phyloP scores from a whole-genome alignment of 2,113 vertebrate species.

The Malurus melanocephalus region DNA sequence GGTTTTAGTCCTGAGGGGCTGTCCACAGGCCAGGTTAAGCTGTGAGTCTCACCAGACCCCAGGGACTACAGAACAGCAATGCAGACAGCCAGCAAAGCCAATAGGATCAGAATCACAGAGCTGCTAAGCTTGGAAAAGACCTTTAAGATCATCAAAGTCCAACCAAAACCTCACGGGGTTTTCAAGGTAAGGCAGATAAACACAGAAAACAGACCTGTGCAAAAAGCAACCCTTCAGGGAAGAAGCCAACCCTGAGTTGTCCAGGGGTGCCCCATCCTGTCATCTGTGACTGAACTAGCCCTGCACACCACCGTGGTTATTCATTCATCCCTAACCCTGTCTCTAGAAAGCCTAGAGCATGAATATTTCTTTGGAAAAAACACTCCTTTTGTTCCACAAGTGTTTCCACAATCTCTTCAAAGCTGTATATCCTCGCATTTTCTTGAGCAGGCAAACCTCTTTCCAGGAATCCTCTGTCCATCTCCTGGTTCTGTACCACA shows the following conservation, averaged over 20 bases:
- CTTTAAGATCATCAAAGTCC: neutral
- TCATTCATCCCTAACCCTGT: neutral
- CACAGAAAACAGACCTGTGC: neutral
- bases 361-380: neutral
- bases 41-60: neutral
- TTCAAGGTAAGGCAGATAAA: neutral
- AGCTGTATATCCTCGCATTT: neutral
- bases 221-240: neutral
- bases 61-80: accelerated
- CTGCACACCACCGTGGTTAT: neutral
- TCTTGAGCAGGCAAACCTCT: neutral
- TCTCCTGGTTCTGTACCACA: neutral
- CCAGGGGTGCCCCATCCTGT: too few relatives aligned
- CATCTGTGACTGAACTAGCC: neutral
- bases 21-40: accelerated
- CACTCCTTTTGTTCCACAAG: neutral
- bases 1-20: neutral
- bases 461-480: neutral
- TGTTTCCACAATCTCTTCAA: neutral
- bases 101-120: neutral
- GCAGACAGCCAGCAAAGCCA: neutral
- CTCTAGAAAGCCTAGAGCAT: neutral
- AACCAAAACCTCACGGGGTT: neutral
- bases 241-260: neutral
- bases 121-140: neutral